These are phyloP conservation scores for Cancer borealis DNA, from an alignment of 2,888 invertebrate genomes.

Conservation along the genomic window DNA sequence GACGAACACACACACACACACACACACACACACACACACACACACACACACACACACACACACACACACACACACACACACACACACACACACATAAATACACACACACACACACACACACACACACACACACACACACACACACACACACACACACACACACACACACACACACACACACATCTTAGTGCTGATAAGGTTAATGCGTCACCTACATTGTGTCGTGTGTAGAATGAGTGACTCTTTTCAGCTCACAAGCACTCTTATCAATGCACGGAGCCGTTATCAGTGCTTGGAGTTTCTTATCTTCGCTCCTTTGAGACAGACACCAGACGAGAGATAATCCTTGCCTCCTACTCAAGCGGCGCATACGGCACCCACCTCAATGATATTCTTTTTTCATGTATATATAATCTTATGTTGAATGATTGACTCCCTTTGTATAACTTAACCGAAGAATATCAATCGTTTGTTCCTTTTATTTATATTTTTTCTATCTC, in stretches of 20 bases:
- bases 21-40: constrained; percentile 40
- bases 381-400: not conserved
- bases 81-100: too few species aligned
- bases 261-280: not conserved
- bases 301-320: not conserved
- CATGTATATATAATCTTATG: not conserved
- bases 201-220: not conserved
- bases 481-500: not conserved
- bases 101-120: not conserved
- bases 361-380: not conserved
- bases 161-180: not conserved
- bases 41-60: constrained; percentile 43
- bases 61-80: constrained; percentile 21
- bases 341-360: not conserved
- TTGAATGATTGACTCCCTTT: not conserved
- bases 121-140: too few species aligned
- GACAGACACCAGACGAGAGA: not conserved
- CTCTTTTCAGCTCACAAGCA: constrained; percentile 18
- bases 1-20: constrained; percentile 27
- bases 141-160: too few species aligned
- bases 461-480: not conserved
- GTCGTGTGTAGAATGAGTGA: not conserved
- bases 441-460: not conserved
- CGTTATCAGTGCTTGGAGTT: not conserved
- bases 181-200: not conserved